phyloP scores from a whole-genome alignment of 2,113 vertebrate species.

The Platichthys flesus region DNA sequence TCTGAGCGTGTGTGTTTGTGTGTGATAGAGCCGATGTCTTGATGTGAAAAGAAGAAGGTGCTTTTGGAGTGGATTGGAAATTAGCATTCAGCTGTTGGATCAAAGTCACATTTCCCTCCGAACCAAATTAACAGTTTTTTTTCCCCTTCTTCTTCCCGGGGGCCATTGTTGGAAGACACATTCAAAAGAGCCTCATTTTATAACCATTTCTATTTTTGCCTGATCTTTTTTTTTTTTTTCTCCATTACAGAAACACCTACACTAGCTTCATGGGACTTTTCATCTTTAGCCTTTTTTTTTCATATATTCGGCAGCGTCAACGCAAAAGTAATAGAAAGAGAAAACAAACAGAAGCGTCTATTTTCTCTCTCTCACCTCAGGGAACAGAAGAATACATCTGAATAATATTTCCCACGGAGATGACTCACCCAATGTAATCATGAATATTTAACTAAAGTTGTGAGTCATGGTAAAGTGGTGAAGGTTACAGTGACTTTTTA shows the following conservation, averaged over 20 bases:
- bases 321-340: slow-evolving; percentile 56
- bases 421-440: slow-evolving; percentile 51
- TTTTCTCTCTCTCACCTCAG: slow-evolving; percentile 64
- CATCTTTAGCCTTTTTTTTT: slow-evolving; percentile 55
- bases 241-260: slow-evolving; percentile 60
- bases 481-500: slow-evolving; percentile 48
- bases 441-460: slow-evolving; percentile 60
- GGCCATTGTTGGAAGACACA: slow-evolving; percentile 30
- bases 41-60: slow-evolving; percentile 22
- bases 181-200: slow-evolving; percentile 65
- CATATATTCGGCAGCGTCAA: slow-evolving; percentile 49
- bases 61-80: slow-evolving; percentile 53
- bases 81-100: slow-evolving; percentile 74
- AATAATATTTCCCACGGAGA: slow-evolving; percentile 56
- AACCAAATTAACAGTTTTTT: slow-evolving; percentile 69
- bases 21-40: slow-evolving; percentile 43
- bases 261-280: slow-evolving; percentile 27
- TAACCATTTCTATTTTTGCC: slow-evolving; percentile 62
- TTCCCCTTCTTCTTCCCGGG: background rate
- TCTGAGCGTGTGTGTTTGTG: background rate
- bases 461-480: slow-evolving; percentile 42
- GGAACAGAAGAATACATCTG: slow-evolving; percentile 70
- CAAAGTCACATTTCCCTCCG: slow-evolving; percentile 70
- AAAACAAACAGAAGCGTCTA: slow-evolving; percentile 71
- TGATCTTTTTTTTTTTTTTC: slow-evolving; percentile 28